Evolutionary conservation across 2,797 vertebrate species (phyloP), one percentile per base, ranked within the genome.

Genomic region (Scomberomorus guttatus): DNA sequence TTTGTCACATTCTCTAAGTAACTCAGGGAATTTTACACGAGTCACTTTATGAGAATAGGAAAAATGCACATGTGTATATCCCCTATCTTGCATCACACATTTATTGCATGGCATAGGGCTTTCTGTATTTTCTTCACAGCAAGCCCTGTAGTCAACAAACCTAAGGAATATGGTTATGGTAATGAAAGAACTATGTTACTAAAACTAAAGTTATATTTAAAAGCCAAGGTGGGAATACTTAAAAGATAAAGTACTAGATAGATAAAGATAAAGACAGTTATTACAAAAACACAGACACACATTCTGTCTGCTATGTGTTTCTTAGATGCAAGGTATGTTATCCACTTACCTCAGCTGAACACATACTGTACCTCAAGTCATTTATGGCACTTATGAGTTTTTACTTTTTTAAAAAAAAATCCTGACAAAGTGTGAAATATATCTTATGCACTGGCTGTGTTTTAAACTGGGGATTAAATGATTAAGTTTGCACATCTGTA

Each of bases 1-100:
- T 55, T 32, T 44, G 12, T n/a, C n/a, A 4, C 20, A 32, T 64
- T 51, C 5, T 66, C 29, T 39, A 11, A 76, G 27, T 8, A 62
- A 63, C 44, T 64, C 25, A 2, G 18, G 27, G 15, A 34, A 39
- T 64, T 64, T 29, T 15, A 32, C 29, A 59, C 15, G 1, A 32
- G 39, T 77, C 59, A 80, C 48, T 73, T 77, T 54, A 66, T 5
- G 44, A 32, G 64, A 51, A 27, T 50, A 50, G 25, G 24, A 55
- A 18, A 42, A 9, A 24, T 13, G 4, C 27, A 8, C n/a, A 6
- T 29, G 9, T 12, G 29, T 57, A 11, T 22, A 13, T 69, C 34
- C 29, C 11, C 34, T 20, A 27, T 29, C 15, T 14, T 51, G 50
- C 50, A 51, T 20, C 20, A 51, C n/a, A 42, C 1, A 37, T 42